Percentiles rank a stretch among this genome's conserved stretches.
phyloP scores from a whole-genome alignment of 2,888 invertebrate species.

The Cataglyphis cursor region DNA sequence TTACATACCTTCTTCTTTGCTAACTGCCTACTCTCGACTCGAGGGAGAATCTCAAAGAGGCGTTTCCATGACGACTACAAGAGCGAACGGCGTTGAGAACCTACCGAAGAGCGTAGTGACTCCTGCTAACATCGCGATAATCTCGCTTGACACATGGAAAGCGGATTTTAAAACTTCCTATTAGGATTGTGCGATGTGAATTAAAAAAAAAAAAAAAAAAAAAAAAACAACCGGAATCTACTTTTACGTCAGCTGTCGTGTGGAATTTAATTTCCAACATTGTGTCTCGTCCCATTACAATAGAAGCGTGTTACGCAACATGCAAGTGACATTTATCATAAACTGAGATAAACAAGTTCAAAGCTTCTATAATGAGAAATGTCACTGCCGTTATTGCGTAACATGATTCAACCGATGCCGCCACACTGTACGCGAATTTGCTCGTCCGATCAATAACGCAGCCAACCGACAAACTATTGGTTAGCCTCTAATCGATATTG shows the following conservation, averaged over 20 bases:
- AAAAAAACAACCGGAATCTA: neutral
- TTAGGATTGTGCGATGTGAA: neutral
- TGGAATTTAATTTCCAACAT: conserved; percentile 6
- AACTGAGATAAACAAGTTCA: conserved; percentile 39
- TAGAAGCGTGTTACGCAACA: conserved; percentile 3
- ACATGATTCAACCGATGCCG: conserved; percentile 41
- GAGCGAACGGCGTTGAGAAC: conserved; percentile 62
- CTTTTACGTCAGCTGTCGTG: neutral
- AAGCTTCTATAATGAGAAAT: conserved; percentile 49
- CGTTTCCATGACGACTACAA: conserved; percentile 78
- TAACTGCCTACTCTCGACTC: conserved; percentile 68
- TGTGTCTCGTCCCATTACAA: conserved; percentile 14
- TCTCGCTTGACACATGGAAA: conserved; percentile 13
- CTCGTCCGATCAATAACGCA: conserved; percentile 43
- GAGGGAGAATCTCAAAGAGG: conserved; percentile 73
- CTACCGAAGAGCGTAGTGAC: conserved; percentile 42
- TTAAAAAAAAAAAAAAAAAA: neutral
- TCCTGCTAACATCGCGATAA: conserved; percentile 33
- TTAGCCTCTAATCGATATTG: conserved; percentile 36
- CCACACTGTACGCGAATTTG: conserved; percentile 9
- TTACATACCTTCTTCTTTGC: conserved; percentile 67
- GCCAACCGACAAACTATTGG: conserved; percentile 30
- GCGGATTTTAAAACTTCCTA: conserved; percentile 16
- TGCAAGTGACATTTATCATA: conserved; percentile 38
- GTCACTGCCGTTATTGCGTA: conserved; percentile 47